Percentiles rank a stretch among this genome's conserved stretches.
These are phyloP conservation scores for Podarcis raffonei DNA, from an alignment of 2,113 vertebrate species.

Conservation along the genomic window DNA sequence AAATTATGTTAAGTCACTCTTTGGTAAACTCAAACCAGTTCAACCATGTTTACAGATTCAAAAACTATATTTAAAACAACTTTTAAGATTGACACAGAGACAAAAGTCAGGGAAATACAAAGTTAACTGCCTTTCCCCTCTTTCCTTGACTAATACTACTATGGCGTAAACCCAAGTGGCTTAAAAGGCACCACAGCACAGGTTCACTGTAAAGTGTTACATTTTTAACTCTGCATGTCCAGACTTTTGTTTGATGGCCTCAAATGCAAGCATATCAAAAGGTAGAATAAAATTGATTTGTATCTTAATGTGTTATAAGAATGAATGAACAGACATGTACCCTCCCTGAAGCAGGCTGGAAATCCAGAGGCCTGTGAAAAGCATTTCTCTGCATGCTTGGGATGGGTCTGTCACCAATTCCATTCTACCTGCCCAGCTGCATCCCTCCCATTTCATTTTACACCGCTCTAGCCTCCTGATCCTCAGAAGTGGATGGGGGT, in stretches of 20 bases:
- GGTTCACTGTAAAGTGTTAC: slow-evolving; percentile 42
- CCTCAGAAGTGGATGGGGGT: not conserved
- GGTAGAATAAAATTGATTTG: slow-evolving; percentile 66
- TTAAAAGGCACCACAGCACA: slow-evolving; percentile 61
- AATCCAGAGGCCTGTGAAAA: not conserved
- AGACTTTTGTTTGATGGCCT: slow-evolving; percentile 68
- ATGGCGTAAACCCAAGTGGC: slow-evolving; percentile 47
- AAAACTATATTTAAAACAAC: slow-evolving; percentile 67
- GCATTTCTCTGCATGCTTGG: not conserved
- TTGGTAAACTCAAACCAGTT: slow-evolving; percentile 85
- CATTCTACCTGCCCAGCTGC: not conserved
- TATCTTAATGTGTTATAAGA: slow-evolving; percentile 53
- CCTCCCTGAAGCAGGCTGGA: slow-evolving; percentile 54
- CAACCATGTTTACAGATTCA: slow-evolving; percentile 69
- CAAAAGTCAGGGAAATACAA: slow-evolving; percentile 68
- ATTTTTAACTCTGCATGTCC: slow-evolving; percentile 56
- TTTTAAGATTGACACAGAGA: slow-evolving; percentile 66
- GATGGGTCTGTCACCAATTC: not conserved
- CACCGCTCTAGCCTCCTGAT: not conserved
- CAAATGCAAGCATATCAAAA: slow-evolving; percentile 65
- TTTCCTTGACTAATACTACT: slow-evolving; percentile 49
- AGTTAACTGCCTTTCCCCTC: slow-evolving; percentile 52
- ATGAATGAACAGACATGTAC: slow-evolving; percentile 65
- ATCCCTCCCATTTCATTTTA: not conserved
- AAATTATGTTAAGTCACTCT: slow-evolving; percentile 86